Conservation (phyloP, 2,113 vertebrate genomes). For the Raja brachyura region DNA sequence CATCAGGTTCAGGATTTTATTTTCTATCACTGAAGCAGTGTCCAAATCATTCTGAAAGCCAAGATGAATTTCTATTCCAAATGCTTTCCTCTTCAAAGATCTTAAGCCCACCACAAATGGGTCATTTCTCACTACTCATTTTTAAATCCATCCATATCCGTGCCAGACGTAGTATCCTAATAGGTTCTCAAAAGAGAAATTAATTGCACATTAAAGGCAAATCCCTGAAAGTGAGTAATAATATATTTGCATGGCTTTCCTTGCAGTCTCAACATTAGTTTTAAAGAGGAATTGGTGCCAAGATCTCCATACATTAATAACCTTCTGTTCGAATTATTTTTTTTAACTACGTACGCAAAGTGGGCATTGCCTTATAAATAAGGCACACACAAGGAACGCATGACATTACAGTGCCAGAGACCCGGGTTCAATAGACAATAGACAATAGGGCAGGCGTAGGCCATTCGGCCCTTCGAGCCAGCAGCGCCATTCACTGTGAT, state of each 20-base stretch:
- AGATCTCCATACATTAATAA: not conserved
- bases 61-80: not conserved
- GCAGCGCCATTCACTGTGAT: too few relatives aligned
- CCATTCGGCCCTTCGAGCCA: too few relatives aligned
- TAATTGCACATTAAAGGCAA: not conserved
- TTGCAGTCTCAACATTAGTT: not conserved
- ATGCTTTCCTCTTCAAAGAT: not conserved
- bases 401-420: too few relatives aligned
- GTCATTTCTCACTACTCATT: too few relatives aligned
- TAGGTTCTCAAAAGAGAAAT: not conserved
- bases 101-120: not conserved
- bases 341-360: not conserved
- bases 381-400: too few relatives aligned
- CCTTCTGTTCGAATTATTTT: not conserved
- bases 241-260: not conserved
- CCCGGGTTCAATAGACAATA: too few relatives aligned
- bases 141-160: too few relatives aligned
- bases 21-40: too few relatives aligned
- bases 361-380: too few relatives aligned
- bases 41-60: not conserved
- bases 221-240: not conserved
- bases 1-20: too few relatives aligned
- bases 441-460: too few relatives aligned
- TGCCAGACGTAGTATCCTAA: not conserved
- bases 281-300: not conserved